Base-by-base conservation (phyloP, 2,113 vertebrate genomes). In the Gavia stellata region DNA sequence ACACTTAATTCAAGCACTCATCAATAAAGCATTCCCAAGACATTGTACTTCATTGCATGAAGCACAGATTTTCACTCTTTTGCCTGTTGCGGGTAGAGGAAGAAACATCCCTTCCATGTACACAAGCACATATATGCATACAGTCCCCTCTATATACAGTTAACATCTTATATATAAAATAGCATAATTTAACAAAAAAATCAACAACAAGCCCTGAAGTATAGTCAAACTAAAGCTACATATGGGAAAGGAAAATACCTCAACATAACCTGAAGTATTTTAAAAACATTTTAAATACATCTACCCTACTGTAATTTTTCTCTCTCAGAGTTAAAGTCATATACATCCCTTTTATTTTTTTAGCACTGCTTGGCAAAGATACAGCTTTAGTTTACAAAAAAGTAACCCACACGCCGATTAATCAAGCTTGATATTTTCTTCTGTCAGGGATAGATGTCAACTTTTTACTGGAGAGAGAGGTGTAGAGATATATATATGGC, bases 21-120 rank as follows among this genome's bases (percentile, higher is more conserved):
- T 91, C 91, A 94, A 70, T 95, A 85, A 91, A 94, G 53, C 28
- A 62, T 79, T 94, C 91, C 95, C 89, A 83, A 88, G 94, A 45
- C 53, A 70, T 56, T 23, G 45, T 1, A 7, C n/a, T 89, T 91
- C 44, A 44, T 61, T 56, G 53, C 49, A 16, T 9, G 38, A 63
- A 90, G 62, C 49, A 66, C 72, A 81, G 71, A 55, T 95, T 91
- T 80, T 87, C 65, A 34, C 11, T 81, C 34, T 73, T 78, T 40
- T 65, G 40, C 18, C 33, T 0, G 0, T 36, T 55, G 58, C 4
- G 19, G 8, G 17, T 33, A 38, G 55, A 81, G n/a, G 45, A 73
- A 82, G 33, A 89, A 90, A 58, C 5, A 72, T 42, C 26, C 12
- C 26, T 91, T 52, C 38, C 20, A 17, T 7, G 16, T 36, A 42